These are phyloP conservation scores for Apantesis nais DNA, from an alignment of 2,888 invertebrate species.

Conservation along the genomic window DNA sequence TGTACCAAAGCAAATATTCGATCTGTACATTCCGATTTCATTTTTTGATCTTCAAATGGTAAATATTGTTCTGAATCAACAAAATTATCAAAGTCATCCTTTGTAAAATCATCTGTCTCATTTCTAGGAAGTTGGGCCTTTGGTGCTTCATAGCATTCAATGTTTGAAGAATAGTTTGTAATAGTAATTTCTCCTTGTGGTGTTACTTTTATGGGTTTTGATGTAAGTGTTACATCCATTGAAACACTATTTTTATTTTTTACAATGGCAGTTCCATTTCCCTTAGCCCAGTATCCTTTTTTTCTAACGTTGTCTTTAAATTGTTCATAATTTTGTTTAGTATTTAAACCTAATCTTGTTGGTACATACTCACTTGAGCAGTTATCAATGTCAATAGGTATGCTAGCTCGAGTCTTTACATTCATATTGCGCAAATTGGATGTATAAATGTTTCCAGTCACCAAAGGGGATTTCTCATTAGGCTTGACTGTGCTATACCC, in stretches of 20 bases:
- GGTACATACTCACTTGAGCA: conserved; percentile 80
- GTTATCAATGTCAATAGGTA: conserved; percentile 62
- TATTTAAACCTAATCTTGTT: conserved; percentile 72
- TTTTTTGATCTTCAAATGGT: conserved; percentile 53
- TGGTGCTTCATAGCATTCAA: conserved; percentile 15
- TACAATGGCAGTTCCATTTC: conserved; percentile 64
- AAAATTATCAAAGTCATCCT: conserved; percentile 57
- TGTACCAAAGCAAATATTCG: conserved; percentile 73
- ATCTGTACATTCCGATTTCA: conserved; percentile 52
- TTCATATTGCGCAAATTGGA: conserved; percentile 73
- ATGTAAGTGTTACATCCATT: conserved; percentile 34
- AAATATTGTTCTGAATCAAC: conserved; percentile 51
- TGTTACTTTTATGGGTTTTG: conserved; percentile 21
- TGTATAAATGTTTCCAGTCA: conserved; percentile 76
- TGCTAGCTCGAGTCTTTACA: conserved; percentile 55
- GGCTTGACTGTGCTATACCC: conserved; percentile 72
- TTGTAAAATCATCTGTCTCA: conserved; percentile 56
- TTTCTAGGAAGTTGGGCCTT: conserved; percentile 20
- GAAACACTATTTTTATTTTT: conserved; percentile 50
- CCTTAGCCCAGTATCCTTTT: conserved; percentile 81
- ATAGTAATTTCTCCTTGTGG: conserved; percentile 21
- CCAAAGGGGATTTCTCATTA: conserved; percentile 68
- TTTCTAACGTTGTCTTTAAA: conserved; percentile 78
- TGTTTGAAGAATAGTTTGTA: conserved; percentile 14
- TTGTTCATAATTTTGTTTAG: conserved; percentile 79